These are phyloP conservation scores for Paramuricea clavata DNA, from an alignment of 92 coral and sea anemone species.

Conservation along the genomic window DNA sequence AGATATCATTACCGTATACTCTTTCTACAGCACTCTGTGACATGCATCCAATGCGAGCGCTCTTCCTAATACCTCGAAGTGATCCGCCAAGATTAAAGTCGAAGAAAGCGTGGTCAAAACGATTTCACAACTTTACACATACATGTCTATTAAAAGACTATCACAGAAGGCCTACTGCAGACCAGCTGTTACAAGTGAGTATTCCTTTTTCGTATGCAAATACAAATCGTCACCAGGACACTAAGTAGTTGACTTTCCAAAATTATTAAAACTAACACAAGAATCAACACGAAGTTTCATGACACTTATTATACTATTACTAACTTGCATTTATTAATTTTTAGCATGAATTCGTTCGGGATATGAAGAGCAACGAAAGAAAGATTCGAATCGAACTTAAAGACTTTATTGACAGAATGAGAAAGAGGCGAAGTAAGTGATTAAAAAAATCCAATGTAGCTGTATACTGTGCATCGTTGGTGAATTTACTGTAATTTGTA, in stretches of 20 bases:
- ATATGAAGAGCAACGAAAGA: constrained; percentile 90
- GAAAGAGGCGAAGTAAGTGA: constrained; percentile 92
- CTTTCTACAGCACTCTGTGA: constrained; percentile 82
- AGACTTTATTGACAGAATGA: constrained; percentile 98
- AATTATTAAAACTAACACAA: too few relatives aligned
- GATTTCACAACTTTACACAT: constrained; percentile 94
- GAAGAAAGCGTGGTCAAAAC: constrained; percentile 96
- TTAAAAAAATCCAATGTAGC: too few relatives aligned
- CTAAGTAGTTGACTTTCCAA: too few relatives aligned
- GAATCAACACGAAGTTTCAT: too few relatives aligned
- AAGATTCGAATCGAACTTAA: constrained; percentile 96
- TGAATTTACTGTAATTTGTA: too few relatives aligned
- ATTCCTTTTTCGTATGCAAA: background rate
- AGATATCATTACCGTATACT: background rate
- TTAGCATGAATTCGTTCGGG: constrained; percentile 97
- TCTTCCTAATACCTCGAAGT: constrained; percentile 96
- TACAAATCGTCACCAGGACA: background rate
- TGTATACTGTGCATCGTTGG: too few relatives aligned
- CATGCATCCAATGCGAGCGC: constrained; percentile 99
- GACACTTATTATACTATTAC: background rate
- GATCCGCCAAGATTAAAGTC: constrained; percentile 94
- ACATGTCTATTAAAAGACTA: constrained; percentile 94
- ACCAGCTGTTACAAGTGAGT: constrained; percentile 89
- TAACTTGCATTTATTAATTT: constrained; percentile 12
- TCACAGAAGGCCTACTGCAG: constrained; percentile 95